phyloP scores from a whole-genome alignment of 2,113 vertebrate genomes.

The Mastomys natalensis region DNA sequence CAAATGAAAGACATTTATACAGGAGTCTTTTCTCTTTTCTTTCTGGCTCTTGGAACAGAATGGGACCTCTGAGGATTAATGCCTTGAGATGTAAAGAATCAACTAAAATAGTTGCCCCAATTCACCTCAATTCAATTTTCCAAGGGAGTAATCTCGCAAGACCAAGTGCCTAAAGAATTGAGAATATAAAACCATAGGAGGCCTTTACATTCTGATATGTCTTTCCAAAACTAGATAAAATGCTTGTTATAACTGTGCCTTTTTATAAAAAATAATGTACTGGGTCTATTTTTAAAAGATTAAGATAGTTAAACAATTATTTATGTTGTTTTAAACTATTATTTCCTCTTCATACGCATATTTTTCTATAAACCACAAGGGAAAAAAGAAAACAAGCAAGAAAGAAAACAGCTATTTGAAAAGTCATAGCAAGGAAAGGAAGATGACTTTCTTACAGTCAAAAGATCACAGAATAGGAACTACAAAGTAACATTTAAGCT shows the following conservation, averaged over 20 bases:
- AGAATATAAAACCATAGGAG: slow-evolving; percentile 38
- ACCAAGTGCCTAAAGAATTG: neutral
- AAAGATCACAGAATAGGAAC: neutral
- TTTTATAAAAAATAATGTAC: slow-evolving; percentile 10
- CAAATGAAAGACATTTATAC: slow-evolving; percentile 33
- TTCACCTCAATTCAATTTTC: slow-evolving; percentile 52
- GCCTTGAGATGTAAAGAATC: neutral
- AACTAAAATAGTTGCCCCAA: neutral
- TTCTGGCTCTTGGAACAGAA: slow-evolving; percentile 15
- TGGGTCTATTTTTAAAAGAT: slow-evolving; percentile 21
- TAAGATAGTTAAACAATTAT: slow-evolving; percentile 16
- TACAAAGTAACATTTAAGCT: slow-evolving; percentile 15
- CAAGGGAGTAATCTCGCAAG: slow-evolving; percentile 40
- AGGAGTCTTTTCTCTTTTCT: slow-evolving; percentile 14
- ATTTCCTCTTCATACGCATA: neutral
- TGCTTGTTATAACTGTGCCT: neutral
- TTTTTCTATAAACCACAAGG: neutral
- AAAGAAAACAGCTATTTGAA: slow-evolving; percentile 33
- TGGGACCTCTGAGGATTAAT: neutral
- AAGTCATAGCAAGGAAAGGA: neutral
- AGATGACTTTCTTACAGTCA: neutral
- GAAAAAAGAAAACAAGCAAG: neutral
- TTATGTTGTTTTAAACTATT: neutral
- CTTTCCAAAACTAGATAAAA: slow-evolving; percentile 37
- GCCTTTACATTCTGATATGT: neutral